A percentile compares a stretch with the other conserved stretches of the same genome.
phyloP scores from a whole-genome alignment of 2,113 vertebrate genomes.

The Furnarius figulus region DNA sequence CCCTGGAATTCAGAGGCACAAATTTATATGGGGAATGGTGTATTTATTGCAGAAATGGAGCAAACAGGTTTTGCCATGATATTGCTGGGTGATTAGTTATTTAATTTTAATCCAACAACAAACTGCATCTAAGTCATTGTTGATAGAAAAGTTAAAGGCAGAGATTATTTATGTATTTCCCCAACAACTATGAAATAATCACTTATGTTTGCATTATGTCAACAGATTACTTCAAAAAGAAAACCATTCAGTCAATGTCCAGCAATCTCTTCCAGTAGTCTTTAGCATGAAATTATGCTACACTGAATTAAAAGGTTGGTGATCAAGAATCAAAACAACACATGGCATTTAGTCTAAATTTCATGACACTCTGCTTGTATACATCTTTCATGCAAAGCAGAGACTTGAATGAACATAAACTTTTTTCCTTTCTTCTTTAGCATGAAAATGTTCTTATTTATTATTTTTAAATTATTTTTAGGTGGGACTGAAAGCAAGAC shows the following conservation, averaged over 20 bases:
- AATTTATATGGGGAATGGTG: background rate
- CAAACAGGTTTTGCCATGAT: background rate
- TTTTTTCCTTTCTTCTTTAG: background rate
- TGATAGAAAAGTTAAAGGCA: background rate
- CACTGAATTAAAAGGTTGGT: background rate
- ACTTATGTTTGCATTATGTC: background rate
- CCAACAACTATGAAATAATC: background rate
- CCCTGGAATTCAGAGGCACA: background rate
- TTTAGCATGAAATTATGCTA: background rate
- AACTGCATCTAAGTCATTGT: background rate
- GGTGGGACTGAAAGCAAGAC: background rate
- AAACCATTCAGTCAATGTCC: slow-evolving; percentile 9
- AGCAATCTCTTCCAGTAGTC: background rate
- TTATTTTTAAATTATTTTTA: background rate
- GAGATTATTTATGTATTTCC: background rate
- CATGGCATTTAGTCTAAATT: background rate
- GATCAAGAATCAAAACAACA: background rate
- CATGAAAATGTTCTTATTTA: background rate
- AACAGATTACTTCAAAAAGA: slow-evolving; percentile 14
- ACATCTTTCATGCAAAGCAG: background rate
- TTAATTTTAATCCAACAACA: background rate
- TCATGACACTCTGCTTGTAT: background rate
- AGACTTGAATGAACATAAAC: background rate
- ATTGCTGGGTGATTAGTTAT: background rate
- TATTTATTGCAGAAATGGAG: background rate